Evolutionary conservation across 92 coral and sea anemone species (phyloP), one percentile per base, ranked within the genome.

Genomic region (Hydrozoanthus gracilis): DNA sequence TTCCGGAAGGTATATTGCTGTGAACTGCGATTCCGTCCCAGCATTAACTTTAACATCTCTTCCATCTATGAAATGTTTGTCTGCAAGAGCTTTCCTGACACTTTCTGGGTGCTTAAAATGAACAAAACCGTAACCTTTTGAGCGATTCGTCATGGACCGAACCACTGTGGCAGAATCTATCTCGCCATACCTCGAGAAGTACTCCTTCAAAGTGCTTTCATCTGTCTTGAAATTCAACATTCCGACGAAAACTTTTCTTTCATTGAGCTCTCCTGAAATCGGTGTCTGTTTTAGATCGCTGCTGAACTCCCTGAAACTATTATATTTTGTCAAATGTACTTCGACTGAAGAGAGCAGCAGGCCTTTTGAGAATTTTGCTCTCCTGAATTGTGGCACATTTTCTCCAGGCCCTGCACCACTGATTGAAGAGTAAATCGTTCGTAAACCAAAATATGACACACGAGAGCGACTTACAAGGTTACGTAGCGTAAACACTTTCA

Each of bases 121-220:
- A 49, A 91, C 92, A 66, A 91, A 91, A 5, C 94, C 94, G 78
- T 88, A 91, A 18, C 89, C 87, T 60, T 90, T 91, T 14, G 94
- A 88, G 82, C 79, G 84, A 2, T 83, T 91, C 27, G 85, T 39
- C 78, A 88, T 74, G 8, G 90, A 79, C 3, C 88, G 90, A 5
- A 83, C 88, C 14, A 91, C 45, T 4, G 85, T 87, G 1, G 78
- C 89, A 51, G 77, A 79, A 12, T 91, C 90, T 2, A 91, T 88
- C n/a, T 71, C 92, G n/a, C 94, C 94, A 82, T 88, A 91, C 58
- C 71, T 66, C 18, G 91, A 76, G 50, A 91, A 91, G 54, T 91
- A 88, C 6, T 88, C 88, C 61, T 44, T 82, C 80, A 86, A 20
- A 46, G 71, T 60, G 8, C 88, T 88, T 51, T 91, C 94, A 44